Evolutionary conservation across 2,797 vertebrate genomes (phyloP).

Genomic region (Alcedo quadribrachys): DNA sequence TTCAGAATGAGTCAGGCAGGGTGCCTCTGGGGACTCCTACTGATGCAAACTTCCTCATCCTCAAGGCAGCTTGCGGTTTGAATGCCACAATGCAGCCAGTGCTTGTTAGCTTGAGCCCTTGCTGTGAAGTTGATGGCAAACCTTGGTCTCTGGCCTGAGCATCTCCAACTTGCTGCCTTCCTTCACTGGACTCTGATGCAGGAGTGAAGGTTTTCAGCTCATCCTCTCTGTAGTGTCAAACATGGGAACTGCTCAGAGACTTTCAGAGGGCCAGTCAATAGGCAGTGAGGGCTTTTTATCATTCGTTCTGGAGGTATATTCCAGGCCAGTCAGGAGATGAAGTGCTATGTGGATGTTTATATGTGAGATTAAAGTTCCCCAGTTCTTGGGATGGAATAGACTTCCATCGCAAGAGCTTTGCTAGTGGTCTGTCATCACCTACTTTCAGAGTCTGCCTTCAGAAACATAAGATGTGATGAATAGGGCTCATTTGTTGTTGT

Average conservation of each 20-base stretch:
- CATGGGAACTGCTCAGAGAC: conserved; percentile 13
- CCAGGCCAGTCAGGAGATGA: conserved; percentile 19
- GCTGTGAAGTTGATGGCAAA: neutral
- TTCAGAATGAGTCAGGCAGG: conserved; percentile 52
- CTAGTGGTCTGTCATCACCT: conserved; percentile 35
- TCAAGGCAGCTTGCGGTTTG: conserved; percentile 59
- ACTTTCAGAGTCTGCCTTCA: conserved; percentile 55
- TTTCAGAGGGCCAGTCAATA: neutral
- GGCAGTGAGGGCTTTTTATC: neutral
- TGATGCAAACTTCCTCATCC: conserved; percentile 71
- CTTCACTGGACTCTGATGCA: neutral
- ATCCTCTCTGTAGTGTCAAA: neutral
- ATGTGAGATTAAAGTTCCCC: conserved; percentile 30
- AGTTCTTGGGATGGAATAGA: conserved; percentile 41
- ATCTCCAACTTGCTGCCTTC: neutral
- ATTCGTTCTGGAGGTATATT: conserved; percentile 27
- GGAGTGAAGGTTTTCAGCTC: neutral
- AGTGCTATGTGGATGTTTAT: neutral
- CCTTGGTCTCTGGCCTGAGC: neutral
- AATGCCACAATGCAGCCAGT: conserved; percentile 4
- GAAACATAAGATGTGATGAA: neutral
- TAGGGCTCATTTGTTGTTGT: neutral
- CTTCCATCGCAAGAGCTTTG: conserved; percentile 46
- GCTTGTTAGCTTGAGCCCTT: neutral
- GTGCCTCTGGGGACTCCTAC: conserved; percentile 60